Conservation (phyloP, 2,113 vertebrate species). For the Henicopernis longicauda region DNA sequence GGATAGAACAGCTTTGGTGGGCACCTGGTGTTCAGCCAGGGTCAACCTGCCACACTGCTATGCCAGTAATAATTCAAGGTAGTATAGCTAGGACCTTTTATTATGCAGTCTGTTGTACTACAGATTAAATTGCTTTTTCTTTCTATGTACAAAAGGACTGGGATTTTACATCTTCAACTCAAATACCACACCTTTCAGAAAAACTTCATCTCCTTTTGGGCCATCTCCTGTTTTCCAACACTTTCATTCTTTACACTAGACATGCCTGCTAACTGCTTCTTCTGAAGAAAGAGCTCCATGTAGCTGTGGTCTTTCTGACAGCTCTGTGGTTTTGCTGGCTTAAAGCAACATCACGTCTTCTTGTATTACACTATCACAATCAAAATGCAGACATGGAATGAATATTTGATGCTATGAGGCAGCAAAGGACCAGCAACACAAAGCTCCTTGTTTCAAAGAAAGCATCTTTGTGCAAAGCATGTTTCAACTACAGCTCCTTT, state of each 20-base stretch:
- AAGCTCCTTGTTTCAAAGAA: neutral
- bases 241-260: neutral
- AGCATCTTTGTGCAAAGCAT: neutral
- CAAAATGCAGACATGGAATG: neutral
- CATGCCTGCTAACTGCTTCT: neutral
- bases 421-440: neutral
- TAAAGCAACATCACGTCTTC: neutral
- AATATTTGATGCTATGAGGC: constrained; percentile 44
- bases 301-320: neutral
- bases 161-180: neutral
- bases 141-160: neutral
- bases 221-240: neutral
- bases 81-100: neutral
- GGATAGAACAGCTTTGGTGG: no score
- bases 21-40: no score
- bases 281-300: neutral
- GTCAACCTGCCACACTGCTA: neutral
- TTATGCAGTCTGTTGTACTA: neutral
- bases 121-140: neutral
- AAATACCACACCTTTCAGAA: neutral
- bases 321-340: neutral
- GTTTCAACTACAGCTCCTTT: neutral
- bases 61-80: neutral
- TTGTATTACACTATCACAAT: neutral
- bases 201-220: neutral